Evolutionary conservation across 2,113 vertebrate genomes (phyloP).

Genomic region (Gavia stellata): DNA sequence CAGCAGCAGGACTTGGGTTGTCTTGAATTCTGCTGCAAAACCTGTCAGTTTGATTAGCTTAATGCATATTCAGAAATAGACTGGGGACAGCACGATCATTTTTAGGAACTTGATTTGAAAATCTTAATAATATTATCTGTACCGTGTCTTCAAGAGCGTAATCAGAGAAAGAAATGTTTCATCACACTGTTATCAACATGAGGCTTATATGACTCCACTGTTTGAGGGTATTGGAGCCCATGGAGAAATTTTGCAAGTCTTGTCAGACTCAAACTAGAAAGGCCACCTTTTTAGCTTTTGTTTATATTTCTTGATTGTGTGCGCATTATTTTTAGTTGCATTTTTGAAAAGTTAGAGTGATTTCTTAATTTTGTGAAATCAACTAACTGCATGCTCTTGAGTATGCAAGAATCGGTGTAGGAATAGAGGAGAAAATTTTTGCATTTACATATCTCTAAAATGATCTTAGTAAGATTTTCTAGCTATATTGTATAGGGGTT

Average conservation of each 20-base stretch:
- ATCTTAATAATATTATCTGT: not conserved
- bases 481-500: not conserved
- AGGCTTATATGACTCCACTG: not conserved
- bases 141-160: not conserved
- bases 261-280: not conserved
- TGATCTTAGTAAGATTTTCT: not conserved
- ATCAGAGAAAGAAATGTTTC: not conserved
- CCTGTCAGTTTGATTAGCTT: not conserved
- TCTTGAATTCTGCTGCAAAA: not conserved
- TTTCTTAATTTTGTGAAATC: not conserved
- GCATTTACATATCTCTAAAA: not conserved
- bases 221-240: not conserved
- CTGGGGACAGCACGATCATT: rapidly evolving
- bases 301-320: not conserved
- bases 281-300: not conserved
- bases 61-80: not conserved
- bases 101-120: conserved; percentile 1
- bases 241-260: not conserved
- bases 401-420: not conserved
- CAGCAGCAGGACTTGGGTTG: not conserved
- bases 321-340: not conserved
- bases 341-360: not conserved
- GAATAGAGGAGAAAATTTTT: not conserved
- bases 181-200: not conserved
- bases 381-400: not conserved